These are phyloP conservation scores for Tadarida brasiliensis DNA, from an alignment of 2,797 vertebrate species.

Conservation along the genomic window DNA sequence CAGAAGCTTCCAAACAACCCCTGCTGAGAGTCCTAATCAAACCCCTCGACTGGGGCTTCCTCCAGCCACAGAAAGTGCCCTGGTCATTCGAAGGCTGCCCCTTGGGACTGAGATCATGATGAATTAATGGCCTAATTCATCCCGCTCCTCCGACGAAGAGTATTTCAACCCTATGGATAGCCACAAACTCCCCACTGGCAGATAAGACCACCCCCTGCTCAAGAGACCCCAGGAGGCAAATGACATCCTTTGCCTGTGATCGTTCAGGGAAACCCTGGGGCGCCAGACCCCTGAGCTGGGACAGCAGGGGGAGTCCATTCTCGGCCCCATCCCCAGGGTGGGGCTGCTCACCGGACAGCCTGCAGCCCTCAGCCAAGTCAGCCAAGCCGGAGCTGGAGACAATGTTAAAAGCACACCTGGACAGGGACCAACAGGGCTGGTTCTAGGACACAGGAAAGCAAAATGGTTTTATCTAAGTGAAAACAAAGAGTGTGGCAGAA, in stretches of 20 bases:
- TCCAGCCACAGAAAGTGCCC: constrained; percentile 33
- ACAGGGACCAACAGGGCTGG: accelerated
- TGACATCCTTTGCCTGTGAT: neutral
- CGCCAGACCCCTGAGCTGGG: neutral
- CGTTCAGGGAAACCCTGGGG: neutral
- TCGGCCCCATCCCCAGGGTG: neutral
- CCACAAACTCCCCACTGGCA: neutral
- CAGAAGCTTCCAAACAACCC: neutral
- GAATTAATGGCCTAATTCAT: constrained; percentile 16
- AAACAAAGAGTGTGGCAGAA: neutral
- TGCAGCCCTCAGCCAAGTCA: too few species aligned
- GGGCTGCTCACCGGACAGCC: too few species aligned
- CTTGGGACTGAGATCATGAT: neutral
- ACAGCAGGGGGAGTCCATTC: too few species aligned
- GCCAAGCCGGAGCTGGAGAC: neutral
- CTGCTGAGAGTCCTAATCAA: neutral
- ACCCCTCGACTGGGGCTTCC: neutral
- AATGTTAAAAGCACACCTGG: too few species aligned
- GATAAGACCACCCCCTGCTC: neutral
- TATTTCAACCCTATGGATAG: neutral
- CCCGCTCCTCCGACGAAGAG: neutral
- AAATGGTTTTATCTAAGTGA: neutral
- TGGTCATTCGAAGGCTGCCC: neutral
- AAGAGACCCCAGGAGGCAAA: neutral
- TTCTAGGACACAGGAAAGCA: accelerated